Evolutionary conservation across 2,113 vertebrate genomes (phyloP), one percentile per base, ranked within the genome.

Genomic region (Limnothrissa miodon): DNA sequence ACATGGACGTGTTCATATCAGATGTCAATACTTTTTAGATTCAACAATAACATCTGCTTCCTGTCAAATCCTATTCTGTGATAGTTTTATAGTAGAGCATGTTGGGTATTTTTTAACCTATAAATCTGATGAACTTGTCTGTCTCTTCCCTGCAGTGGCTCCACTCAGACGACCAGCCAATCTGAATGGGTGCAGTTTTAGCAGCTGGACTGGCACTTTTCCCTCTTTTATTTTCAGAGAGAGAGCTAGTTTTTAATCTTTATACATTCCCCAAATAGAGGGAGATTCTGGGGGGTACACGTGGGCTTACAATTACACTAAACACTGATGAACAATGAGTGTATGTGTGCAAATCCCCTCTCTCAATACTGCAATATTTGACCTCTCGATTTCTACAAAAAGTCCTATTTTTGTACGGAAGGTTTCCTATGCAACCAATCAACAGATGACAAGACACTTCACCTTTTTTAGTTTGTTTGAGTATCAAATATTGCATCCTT

Each of bases 161-260:
- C 92, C 88, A 90, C 87, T 91, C 91, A 92, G 87, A 93, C 93
- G 70, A 81, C 89, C 82, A 91, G 86, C 83, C 86, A 92, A 87
- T 82, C 94, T 74, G 94, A 91, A 89, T 95, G 94, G 94, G 94
- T 95, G 88, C 94, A 95, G 90, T 95, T 95, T 85, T 92, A 93
- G 90, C 78, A 90, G 89, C 90, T 82, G 83, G 9, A 39, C 78
- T 82, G 81, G 81, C 15, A 44, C 13, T 5, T 74, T 29, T 19
- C 1, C 23, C 2, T 36, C 39, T 15, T 42, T 62, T 9, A 39
- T 78, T n/a, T 39, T n/a, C n/a, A n/a, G n/a, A 5, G 25, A 29
- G 39, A 46, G 46, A 78, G 45, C 6, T 79, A 44, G 66, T 74
- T 74, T 74, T 74, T 74, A 74, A 74, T 15, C 33, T 17, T 13